Conservation (phyloP, 30 jellyfish, hydroid and myxozoan genomes). For the Calvadosia cruxmelitensis region DNA sequence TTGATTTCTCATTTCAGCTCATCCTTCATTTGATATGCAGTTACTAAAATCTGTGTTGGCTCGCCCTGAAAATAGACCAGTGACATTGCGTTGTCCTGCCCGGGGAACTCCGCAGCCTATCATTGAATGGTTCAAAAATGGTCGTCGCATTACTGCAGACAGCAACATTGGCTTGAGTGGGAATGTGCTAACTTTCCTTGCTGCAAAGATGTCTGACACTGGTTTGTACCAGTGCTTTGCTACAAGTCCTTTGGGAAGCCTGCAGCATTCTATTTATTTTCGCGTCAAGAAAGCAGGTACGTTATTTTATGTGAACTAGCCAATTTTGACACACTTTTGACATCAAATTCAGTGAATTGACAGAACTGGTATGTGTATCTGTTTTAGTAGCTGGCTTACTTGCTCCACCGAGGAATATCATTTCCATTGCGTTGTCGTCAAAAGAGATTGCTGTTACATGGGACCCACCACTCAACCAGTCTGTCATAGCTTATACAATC, state of each 20-base stretch:
- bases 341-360: neutral
- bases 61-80: neutral
- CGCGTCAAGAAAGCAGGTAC: neutral
- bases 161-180: neutral
- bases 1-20: neutral
- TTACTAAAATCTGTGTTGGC: neutral
- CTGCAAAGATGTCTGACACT: slow-evolving; percentile 1
- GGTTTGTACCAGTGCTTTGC: slow-evolving; percentile 61
- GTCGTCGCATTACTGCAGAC: neutral
- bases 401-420: slow-evolving; percentile 29
- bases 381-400: neutral
- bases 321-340: neutral
- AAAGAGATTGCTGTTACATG: slow-evolving; percentile 27
- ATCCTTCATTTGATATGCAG: neutral
- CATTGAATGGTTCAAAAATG: slow-evolving; percentile 39
- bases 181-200: neutral
- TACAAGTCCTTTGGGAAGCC: slow-evolving; percentile 9
- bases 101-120: slow-evolving; percentile 27
- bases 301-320: neutral
- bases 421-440: slow-evolving; percentile 16
- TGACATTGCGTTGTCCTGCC: neutral
- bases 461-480: slow-evolving; percentile 8
- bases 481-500: slow-evolving; percentile 27
- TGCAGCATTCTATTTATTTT: slow-evolving; percentile 17
- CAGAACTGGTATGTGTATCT: neutral